A percentile compares a stretch with the other conserved stretches of the same genome.
Conservation (phyloP, 2,113 vertebrate genomes). For the Riparia riparia region DNA sequence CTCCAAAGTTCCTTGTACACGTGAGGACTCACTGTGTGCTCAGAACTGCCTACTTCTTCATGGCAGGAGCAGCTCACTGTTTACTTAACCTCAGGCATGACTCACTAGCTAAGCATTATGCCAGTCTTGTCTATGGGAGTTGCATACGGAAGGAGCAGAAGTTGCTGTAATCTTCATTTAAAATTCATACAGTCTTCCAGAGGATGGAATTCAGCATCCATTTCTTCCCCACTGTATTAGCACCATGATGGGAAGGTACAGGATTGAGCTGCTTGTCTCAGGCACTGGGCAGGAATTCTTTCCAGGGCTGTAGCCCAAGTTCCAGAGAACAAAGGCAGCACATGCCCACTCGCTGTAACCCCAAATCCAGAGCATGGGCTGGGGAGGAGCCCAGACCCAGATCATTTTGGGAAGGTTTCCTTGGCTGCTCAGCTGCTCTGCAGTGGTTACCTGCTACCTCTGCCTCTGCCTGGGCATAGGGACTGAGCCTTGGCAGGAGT, state of each 20-base stretch:
- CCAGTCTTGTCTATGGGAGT: background rate
- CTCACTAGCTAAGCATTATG: background rate
- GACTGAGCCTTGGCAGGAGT: background rate
- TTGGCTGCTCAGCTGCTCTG: background rate
- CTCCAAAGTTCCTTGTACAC: background rate
- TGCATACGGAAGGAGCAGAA: background rate
- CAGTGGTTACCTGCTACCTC: accelerated
- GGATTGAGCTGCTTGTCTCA: background rate
- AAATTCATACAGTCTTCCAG: background rate
- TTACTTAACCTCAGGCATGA: background rate
- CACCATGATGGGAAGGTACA: background rate
- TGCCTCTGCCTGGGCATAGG: background rate
- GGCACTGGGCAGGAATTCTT: background rate
- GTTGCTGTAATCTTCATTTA: background rate
- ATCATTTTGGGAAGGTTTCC: background rate
- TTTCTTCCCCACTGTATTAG: background rate
- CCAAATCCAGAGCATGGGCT: background rate
- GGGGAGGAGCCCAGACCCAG: background rate
- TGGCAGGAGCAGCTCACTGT: background rate
- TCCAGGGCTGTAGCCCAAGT: background rate
- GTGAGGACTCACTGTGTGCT: background rate
- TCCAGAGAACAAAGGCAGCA: background rate
- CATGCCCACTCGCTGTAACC: accelerated
- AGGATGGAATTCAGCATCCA: background rate
- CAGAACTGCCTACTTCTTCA: background rate